These are phyloP conservation scores for Siniperca obscura DNA, from an alignment of 2,797 vertebrate species.

Conservation along the genomic window DNA sequence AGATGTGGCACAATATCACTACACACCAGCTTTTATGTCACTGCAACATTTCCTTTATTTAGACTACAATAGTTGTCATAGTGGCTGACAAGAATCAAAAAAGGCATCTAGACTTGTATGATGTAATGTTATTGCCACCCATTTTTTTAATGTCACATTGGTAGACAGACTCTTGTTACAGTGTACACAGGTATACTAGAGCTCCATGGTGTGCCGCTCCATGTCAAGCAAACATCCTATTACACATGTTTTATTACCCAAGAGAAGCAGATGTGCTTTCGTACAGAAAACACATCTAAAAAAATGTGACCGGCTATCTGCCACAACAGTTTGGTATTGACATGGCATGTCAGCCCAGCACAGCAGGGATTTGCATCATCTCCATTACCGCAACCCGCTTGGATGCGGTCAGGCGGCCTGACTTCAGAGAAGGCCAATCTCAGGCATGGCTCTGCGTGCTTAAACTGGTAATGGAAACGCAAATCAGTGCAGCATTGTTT, in stretches of 20 bases:
- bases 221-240: conserved; percentile 7
- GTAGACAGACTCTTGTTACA: not conserved
- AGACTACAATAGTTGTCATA: conserved; percentile 28
- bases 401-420: too few species aligned
- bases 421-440: too few species aligned
- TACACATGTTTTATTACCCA: too few species aligned
- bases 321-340: conserved; percentile 6
- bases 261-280: not conserved
- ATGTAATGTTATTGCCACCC: not conserved
- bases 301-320: not conserved
- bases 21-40: conserved; percentile 29
- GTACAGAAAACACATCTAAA: not conserved
- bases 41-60: conserved; percentile 24
- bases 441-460: too few species aligned
- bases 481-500: too few species aligned
- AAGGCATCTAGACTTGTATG: conserved; percentile 5
- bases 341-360: too few species aligned
- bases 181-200: not conserved
- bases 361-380: too few species aligned
- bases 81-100: conserved; percentile 25
- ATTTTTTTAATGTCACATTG: not conserved
- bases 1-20: conserved; percentile 43
- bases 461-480: too few species aligned
- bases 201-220: not conserved
- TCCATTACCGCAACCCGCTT: too few species aligned